These are phyloP conservation scores for Crocodylus rhombifer DNA, from an alignment of 2,797 vertebrate species.

Conservation along the genomic window DNA sequence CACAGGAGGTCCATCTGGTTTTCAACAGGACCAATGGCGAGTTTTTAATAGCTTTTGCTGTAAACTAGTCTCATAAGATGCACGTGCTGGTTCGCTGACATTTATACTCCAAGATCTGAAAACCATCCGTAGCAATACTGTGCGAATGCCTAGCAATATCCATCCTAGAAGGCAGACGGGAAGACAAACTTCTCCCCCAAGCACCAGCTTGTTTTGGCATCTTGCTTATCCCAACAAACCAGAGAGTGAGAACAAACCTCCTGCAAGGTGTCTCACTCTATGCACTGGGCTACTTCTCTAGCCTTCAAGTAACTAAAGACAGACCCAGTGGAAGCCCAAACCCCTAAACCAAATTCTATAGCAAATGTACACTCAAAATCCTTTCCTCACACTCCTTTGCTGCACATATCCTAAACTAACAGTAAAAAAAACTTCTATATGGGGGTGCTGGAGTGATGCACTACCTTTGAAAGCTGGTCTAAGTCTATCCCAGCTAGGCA, in stretches of 20 bases:
- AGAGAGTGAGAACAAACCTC: background rate
- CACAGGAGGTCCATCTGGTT: background rate
- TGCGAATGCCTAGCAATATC: rapidly evolving
- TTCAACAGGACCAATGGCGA: background rate
- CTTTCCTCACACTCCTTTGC: background rate
- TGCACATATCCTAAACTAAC: background rate
- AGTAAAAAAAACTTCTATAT: background rate
- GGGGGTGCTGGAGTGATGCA: too few species aligned
- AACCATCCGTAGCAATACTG: background rate
- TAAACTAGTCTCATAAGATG: background rate
- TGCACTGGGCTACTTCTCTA: background rate
- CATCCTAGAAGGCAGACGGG: rapidly evolving
- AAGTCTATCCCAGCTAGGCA: too few species aligned
- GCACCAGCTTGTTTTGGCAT: background rate
- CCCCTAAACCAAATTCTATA: rapidly evolving
- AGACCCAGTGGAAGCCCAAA: background rate
- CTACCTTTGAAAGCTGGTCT: too few species aligned
- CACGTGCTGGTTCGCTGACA: background rate
- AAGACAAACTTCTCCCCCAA: rapidly evolving
- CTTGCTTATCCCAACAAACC: background rate
- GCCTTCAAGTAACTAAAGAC: background rate
- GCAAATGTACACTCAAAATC: background rate
- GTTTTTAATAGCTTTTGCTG: background rate
- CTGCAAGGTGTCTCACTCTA: background rate
- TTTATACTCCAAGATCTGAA: background rate